Conservation (phyloP, 2,888 invertebrate species). For the Pinctada fucata region DNA sequence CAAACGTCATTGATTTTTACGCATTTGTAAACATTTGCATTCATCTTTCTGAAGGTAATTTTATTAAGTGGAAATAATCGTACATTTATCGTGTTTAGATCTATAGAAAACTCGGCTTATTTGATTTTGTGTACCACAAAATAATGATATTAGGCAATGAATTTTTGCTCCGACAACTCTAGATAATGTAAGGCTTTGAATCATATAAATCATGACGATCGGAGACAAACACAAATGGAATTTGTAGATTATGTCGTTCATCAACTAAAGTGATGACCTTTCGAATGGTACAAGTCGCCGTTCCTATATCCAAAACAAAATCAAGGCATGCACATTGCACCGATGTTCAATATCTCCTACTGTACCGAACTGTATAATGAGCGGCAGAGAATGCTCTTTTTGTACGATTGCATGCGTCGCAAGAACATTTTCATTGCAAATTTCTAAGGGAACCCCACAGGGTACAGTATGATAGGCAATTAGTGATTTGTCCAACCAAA, state of each 20-base stretch:
- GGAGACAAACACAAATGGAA: too few species aligned
- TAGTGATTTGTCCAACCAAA: background rate
- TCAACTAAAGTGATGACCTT: too few species aligned
- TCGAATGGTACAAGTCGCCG: too few species aligned
- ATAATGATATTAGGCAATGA: background rate
- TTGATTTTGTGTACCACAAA: background rate
- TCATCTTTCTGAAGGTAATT: conserved; percentile 3
- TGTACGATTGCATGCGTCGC: too few species aligned
- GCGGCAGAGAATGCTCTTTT: too few species aligned
- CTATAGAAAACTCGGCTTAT: background rate
- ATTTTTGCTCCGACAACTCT: background rate
- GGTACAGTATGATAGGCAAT: background rate
- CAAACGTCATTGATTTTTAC: background rate
- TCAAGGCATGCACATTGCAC: too few species aligned
- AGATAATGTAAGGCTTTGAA: background rate
- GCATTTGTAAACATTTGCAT: background rate
- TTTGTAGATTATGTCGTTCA: too few species aligned
- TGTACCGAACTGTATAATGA: too few species aligned
- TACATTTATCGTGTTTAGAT: background rate
- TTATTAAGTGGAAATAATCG: conserved; percentile 4
- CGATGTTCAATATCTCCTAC: too few species aligned
- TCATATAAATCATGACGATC: background rate
- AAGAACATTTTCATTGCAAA: background rate
- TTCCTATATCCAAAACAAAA: too few species aligned
- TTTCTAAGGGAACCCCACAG: background rate